Percentiles rank a stretch among this genome's conserved stretches.
Conservation (phyloP, 2,797 vertebrate species). For the Zonotrichia albicollis region DNA sequence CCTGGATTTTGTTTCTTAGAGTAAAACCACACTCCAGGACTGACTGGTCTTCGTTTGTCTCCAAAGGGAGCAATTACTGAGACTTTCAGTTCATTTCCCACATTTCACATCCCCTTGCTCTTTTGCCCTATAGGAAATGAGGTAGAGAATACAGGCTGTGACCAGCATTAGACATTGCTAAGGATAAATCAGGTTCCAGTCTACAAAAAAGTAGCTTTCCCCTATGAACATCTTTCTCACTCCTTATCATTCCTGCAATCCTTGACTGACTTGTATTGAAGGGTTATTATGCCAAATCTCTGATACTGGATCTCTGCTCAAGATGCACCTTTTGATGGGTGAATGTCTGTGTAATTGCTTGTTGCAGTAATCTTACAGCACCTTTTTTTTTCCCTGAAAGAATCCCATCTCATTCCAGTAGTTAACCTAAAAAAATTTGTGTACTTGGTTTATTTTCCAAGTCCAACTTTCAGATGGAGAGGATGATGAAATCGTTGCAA, state of each 20-base stretch:
- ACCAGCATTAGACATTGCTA: neutral
- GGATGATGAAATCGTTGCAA: neutral
- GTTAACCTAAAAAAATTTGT: neutral
- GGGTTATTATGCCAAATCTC: neutral
- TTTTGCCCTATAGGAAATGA: neutral
- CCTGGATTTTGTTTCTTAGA: neutral
- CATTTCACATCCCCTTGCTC: neutral
- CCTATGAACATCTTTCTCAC: neutral
- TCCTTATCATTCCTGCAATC: neutral
- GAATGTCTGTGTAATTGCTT: neutral
- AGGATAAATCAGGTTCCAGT: neutral
- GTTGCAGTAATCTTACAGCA: neutral
- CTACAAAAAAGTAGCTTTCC: neutral
- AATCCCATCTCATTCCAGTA: neutral
- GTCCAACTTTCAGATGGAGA: neutral
- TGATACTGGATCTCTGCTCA: neutral
- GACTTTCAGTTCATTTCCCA: neutral
- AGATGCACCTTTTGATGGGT: neutral
- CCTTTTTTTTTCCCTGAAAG: neutral
- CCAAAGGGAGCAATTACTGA: constrained; percentile 2
- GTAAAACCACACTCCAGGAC: neutral
- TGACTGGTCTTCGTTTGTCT: neutral
- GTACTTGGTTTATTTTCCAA: neutral
- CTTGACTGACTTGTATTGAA: neutral
- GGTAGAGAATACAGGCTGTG: neutral